phyloP scores from a whole-genome alignment of 2,888 invertebrate species.

The Brachypalpus laphriformis region DNA sequence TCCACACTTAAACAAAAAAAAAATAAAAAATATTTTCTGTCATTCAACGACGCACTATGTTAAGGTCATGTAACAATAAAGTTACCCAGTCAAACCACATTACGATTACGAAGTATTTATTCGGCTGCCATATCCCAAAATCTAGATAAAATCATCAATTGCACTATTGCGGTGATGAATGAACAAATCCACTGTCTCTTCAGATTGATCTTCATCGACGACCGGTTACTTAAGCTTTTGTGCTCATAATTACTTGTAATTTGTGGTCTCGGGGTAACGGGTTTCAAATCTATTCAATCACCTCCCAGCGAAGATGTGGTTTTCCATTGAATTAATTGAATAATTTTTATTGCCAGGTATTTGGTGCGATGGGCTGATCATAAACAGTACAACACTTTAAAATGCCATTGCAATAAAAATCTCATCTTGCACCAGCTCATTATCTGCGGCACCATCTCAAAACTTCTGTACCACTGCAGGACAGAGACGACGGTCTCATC shows the following conservation, averaged over 20 bases:
- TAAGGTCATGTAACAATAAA: constrained; percentile 52
- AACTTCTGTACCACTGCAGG: constrained; percentile 2
- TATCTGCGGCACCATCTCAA: constrained; percentile 68
- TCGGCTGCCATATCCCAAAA: constrained; percentile 11
- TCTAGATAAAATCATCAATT: constrained; percentile 32
- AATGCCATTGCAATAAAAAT: constrained; percentile 67
- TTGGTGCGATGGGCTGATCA: constrained; percentile 49
- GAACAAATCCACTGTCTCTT: constrained; percentile 23
- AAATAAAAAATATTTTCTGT: background rate
- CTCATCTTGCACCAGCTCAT: constrained; percentile 60
- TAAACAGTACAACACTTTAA: constrained; percentile 70
- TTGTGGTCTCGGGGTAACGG: constrained; percentile 28
- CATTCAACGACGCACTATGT: constrained; percentile 12
- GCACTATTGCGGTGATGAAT: constrained; percentile 28
- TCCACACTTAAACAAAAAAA: background rate
- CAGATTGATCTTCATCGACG: background rate
- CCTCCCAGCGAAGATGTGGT: constrained; percentile 39
- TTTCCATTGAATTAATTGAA: constrained; percentile 66
- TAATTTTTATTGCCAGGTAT: constrained; percentile 57
- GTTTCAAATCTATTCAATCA: constrained; percentile 36
- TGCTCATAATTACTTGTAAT: constrained; percentile 25
- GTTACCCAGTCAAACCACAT: constrained; percentile 28
- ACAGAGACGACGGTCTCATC: constrained; percentile 23
- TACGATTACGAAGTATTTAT: constrained; percentile 19
- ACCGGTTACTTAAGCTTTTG: constrained; percentile 29